Percentiles rank a stretch among this genome's conserved stretches.
phyloP scores from a whole-genome alignment of 2,888 invertebrate species.

The Neoitamus cyanurus region DNA sequence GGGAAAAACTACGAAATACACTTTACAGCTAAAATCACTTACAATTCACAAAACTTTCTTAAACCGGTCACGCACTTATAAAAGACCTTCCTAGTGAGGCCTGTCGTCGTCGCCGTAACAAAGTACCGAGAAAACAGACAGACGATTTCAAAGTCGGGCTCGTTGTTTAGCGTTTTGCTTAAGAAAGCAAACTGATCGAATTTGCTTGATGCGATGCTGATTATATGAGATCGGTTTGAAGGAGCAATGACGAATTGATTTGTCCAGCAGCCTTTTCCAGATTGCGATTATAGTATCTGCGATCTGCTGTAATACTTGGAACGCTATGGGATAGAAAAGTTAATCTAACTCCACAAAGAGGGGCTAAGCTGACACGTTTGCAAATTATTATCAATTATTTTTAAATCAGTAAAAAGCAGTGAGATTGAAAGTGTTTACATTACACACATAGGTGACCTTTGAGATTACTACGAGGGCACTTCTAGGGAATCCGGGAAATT shows the following conservation, averaged over 20 bases:
- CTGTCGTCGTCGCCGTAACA: not conserved
- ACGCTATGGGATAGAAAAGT: not conserved
- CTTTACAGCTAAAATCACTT: not conserved
- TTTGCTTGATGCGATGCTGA: not conserved
- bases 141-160: not conserved
- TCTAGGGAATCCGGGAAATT: not conserved
- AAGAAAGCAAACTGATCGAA: slow-evolving; percentile 27
- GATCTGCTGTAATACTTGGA: not conserved
- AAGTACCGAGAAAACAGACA: not conserved
- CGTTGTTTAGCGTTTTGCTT: not conserved
- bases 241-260: not conserved
- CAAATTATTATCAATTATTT: not conserved
- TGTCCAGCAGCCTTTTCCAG: not conserved
- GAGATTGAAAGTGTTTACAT: not conserved
- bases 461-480: not conserved
- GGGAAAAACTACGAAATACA: not conserved
- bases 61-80: slow-evolving; percentile 10
- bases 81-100: not conserved
- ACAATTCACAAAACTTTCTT: not conserved
- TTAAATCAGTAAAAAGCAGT: not conserved
- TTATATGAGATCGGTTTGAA: slow-evolving; percentile 5
- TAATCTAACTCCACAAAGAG: not conserved
- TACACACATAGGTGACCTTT: not conserved
- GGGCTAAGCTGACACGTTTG: not conserved
- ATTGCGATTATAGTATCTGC: not conserved